Evolutionary conservation across 2,113 vertebrate species (phyloP).

Genomic region (Odontophorus gujanensis): DNA sequence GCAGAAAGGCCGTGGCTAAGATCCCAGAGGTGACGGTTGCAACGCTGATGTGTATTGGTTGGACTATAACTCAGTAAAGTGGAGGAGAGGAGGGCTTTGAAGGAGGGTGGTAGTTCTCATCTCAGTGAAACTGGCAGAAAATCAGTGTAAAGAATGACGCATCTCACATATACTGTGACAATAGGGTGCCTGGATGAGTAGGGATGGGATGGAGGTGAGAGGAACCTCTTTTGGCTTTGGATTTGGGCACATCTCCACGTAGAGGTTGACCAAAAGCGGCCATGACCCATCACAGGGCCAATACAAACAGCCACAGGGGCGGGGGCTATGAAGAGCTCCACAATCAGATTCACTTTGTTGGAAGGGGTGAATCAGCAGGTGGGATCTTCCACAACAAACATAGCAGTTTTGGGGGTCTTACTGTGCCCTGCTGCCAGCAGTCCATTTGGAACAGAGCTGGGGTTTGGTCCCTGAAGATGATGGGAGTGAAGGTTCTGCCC

Average conservation of each 20-base stretch:
- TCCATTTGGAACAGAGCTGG: not conserved
- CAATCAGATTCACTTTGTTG: fast-evolving
- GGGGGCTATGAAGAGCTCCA: not conserved
- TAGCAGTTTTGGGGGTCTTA: not conserved
- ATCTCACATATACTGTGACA: fast-evolving
- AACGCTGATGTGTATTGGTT: not conserved
- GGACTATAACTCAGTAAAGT: not conserved
- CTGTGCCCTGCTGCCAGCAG: not conserved
- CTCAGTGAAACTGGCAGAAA: not conserved
- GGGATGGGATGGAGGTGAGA: not conserved
- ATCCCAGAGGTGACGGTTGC: fast-evolving
- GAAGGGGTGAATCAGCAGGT: not conserved
- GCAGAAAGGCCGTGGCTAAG: fast-evolving
- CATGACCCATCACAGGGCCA: fast-evolving
- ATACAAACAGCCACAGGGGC: not conserved
- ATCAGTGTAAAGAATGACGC: not conserved
- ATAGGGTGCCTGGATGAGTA: fast-evolving
- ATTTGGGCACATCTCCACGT: not conserved
- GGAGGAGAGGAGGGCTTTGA: not conserved
- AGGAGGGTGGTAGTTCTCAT: not conserved
- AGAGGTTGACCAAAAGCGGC: not conserved
- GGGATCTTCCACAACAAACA: not conserved
- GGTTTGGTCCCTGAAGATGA: not conserved
- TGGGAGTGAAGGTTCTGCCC: not conserved
- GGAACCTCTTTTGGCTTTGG: not conserved